Percentiles rank a stretch among this genome's conserved stretches.
phyloP scores from a whole-genome alignment of 2,113 vertebrate species.

The Perca fluviatilis region DNA sequence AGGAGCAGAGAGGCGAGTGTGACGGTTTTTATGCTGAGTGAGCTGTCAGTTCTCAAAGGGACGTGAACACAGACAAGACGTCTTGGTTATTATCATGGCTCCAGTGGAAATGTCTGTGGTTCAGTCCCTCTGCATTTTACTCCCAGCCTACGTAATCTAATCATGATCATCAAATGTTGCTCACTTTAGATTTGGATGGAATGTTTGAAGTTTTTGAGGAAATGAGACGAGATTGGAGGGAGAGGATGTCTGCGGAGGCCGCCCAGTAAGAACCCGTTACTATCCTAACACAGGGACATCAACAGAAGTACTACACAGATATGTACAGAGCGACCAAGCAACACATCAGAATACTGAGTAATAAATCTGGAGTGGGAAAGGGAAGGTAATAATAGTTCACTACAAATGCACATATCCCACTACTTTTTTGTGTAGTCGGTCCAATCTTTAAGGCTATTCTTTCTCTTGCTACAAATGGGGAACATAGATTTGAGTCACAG shows the following conservation, averaged over 20 bases:
- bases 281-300: conserved; percentile 76
- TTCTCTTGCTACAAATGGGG: conserved; percentile 71
- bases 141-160: conserved; percentile 32
- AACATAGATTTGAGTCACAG: conserved; percentile 60
- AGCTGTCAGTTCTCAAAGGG: conserved; percentile 42
- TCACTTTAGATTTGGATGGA: conserved; percentile 64
- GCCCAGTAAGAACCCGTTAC: conserved; percentile 81
- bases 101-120: conserved; percentile 47
- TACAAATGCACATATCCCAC: conserved; percentile 69
- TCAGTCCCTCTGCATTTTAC: conserved; percentile 45
- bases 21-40: conserved; percentile 28
- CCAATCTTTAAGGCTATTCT: conserved; percentile 76
- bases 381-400: conserved; percentile 69
- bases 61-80: conserved; percentile 61
- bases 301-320: conserved; percentile 80
- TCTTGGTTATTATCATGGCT: conserved; percentile 71
- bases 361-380: conserved; percentile 70
- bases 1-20: conserved; percentile 51
- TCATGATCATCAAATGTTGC: conserved; percentile 45
- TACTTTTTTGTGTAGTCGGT: conserved; percentile 59
- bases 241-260: conserved; percentile 60
- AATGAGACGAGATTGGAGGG: conserved; percentile 58
- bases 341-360: conserved; percentile 73
- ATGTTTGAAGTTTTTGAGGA: conserved; percentile 79
- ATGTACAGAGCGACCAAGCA: conserved; percentile 81